phyloP scores from a whole-genome alignment of 2,888 invertebrate species.

The Folsomia candida region DNA sequence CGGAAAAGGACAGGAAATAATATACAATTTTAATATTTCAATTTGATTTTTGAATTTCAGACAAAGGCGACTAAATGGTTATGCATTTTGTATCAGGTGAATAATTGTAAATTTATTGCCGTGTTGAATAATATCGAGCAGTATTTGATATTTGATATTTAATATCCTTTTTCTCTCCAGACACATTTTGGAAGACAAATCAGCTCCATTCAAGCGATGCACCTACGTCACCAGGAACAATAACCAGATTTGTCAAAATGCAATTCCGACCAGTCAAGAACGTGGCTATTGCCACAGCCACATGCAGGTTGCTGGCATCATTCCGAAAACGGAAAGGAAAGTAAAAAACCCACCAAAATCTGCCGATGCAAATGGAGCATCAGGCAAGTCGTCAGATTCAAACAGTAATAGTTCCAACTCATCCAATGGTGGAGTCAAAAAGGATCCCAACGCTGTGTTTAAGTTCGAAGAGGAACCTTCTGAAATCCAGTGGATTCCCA shows the following conservation, averaged over 20 bases:
- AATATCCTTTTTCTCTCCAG: conserved; percentile 49
- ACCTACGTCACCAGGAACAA: conserved; percentile 50
- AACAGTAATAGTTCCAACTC: background rate
- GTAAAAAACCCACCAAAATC: conserved; percentile 54
- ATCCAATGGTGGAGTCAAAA: conserved; percentile 36
- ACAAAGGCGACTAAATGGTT: conserved; percentile 58
- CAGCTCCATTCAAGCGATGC: conserved; percentile 57
- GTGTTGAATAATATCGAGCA: background rate
- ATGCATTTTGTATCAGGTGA: conserved; percentile 57
- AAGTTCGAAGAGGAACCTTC: conserved; percentile 35
- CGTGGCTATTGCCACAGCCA: conserved; percentile 57
- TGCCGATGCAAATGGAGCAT: background rate
- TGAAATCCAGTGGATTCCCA: conserved; percentile 21
- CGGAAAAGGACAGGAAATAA: no score
- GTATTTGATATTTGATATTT: background rate
- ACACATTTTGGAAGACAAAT: conserved; percentile 59
- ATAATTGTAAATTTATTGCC: background rate
- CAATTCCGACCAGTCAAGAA: conserved; percentile 56
- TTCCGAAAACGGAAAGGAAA: conserved; percentile 53
- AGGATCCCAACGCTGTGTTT: conserved; percentile 53
- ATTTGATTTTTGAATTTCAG: no score
- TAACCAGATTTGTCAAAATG: conserved; percentile 55
- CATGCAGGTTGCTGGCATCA: conserved; percentile 56
- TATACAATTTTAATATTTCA: no score
- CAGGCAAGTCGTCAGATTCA: background rate